Evolutionary conservation across 2,888 invertebrate genomes (phyloP), one percentile per base, ranked within the genome.

Genomic region (Hecatera dysodea): DNA sequence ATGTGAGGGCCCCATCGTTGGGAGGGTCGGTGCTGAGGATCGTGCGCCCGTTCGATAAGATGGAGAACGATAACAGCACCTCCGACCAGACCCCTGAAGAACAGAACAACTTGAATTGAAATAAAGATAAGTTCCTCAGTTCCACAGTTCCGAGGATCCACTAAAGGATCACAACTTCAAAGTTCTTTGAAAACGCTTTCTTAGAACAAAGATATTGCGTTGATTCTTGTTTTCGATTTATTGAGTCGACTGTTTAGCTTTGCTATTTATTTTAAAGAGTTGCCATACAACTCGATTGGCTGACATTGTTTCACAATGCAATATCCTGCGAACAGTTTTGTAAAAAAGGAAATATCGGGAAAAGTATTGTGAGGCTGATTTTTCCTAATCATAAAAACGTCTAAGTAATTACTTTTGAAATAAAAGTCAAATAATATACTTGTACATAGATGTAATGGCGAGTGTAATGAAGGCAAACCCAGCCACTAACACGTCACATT

Each of bases 31-130:
- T 97, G 84, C 97, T 97, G 59, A 98, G 93, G 78, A 98, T 98
- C 81, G 97, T 97, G 83, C 97, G 96, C 7, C 98, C 97, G 90
- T 98, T 98, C 12, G 96, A 96, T 73, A 98, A 94, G 52, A 98
- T 97, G 19, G 98, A 98, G 93, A 98, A 98, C 39, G 98, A 97
- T 74, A 98, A 91, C 74, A 98, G 91, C 72, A 98, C 90, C 87
- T 96, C 97, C 48, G 97, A 91, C 92, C 96, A 95, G 55, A 96
- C 89, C 75, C 96, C 97, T 97, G 91, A 8, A 69, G 72, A 72
- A 67, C 75, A 62, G 33, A 67, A 46, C 19, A 80, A 82, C 29
- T 67, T 62, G 44, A 75, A 80, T 68, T 53, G 67, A 67, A 82
- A 65, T 61, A 78, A 50, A 82, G 53, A 72, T 61, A 81, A 78